Conservation (phyloP, 2,797 vertebrate genomes). For the Phrynocephalus forsythii region DNA sequence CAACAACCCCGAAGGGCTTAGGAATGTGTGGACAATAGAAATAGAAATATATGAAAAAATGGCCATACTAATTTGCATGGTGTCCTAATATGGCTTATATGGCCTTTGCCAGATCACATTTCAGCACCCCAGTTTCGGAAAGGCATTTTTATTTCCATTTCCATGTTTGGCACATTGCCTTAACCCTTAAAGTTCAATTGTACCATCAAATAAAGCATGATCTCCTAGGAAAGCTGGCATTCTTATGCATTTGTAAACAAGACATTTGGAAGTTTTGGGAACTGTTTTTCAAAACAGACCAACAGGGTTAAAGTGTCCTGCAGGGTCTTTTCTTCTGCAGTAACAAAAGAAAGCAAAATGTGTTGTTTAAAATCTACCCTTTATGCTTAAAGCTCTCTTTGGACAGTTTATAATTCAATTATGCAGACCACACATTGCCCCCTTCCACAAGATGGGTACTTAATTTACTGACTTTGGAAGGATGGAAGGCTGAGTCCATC, state of each 20-base stretch:
- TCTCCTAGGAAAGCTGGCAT: not conserved
- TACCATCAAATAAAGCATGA: not conserved
- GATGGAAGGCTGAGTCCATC: too few relatives aligned
- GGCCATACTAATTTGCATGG: not conserved
- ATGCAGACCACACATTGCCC: too few relatives aligned
- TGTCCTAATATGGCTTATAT: not conserved
- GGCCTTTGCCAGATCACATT: not conserved
- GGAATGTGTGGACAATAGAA: not conserved
- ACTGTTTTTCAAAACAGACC: too few relatives aligned
- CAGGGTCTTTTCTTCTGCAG: too few relatives aligned
- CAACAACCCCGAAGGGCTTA: not conserved
- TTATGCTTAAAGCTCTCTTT: too few relatives aligned
- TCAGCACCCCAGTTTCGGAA: not conserved
- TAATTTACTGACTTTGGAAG: too few relatives aligned
- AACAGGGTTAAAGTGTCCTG: too few relatives aligned
- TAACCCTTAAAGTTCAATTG: not conserved
- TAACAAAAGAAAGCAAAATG: too few relatives aligned
- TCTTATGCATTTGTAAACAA: too few relatives aligned
- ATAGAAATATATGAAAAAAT: not conserved
- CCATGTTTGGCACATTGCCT: not conserved
- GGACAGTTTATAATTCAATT: too few relatives aligned
- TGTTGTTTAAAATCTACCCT: too few relatives aligned
- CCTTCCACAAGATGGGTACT: too few relatives aligned
- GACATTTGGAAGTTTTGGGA: not conserved
- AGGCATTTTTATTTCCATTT: conserved; percentile 18